These are phyloP conservation scores for Pterobdella sp. DNA, from an alignment of 2,888 invertebrate genomes.

Conservation along the genomic window DNA sequence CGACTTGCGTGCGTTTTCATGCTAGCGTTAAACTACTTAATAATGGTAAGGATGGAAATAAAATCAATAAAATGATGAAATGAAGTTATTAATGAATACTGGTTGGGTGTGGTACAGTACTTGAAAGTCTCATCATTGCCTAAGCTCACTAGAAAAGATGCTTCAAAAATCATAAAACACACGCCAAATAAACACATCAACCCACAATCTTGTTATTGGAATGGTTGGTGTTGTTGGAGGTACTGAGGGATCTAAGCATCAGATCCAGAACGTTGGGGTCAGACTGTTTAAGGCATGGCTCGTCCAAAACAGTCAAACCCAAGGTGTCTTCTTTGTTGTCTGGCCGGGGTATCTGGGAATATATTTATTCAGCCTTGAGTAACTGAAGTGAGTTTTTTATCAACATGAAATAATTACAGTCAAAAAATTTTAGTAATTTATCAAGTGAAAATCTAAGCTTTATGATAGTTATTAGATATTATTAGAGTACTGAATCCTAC, in stretches of 20 bases:
- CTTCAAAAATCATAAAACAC: neutral
- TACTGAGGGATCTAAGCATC: slow-evolving; percentile 64
- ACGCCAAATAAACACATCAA: neutral
- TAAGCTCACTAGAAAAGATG: neutral
- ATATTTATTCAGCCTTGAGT: too few relatives aligned
- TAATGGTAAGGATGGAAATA: neutral
- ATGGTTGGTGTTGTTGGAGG: slow-evolving; percentile 63
- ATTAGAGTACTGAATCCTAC: too few relatives aligned
- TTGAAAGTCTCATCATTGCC: too few relatives aligned
- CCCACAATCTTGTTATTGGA: slow-evolving; percentile 46
- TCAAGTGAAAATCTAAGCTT: too few relatives aligned
- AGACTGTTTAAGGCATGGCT: slow-evolving; percentile 88
- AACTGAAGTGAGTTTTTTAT: too few relatives aligned
- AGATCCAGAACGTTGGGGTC: slow-evolving; percentile 67
- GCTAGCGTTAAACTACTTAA: too few relatives aligned
- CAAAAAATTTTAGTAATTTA: too few relatives aligned
- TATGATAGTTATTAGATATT: too few relatives aligned
- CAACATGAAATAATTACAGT: too few relatives aligned
- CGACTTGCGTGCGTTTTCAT: too few relatives aligned
- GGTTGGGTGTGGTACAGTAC: neutral
- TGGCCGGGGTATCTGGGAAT: slow-evolving; percentile 63
- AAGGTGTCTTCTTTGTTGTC: slow-evolving; percentile 61
- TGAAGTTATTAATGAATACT: neutral
- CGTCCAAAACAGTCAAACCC: slow-evolving; percentile 76
- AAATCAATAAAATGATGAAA: neutral